Base-by-base conservation (phyloP, 2,113 vertebrate species). In the Centropus bengalensis region DNA sequence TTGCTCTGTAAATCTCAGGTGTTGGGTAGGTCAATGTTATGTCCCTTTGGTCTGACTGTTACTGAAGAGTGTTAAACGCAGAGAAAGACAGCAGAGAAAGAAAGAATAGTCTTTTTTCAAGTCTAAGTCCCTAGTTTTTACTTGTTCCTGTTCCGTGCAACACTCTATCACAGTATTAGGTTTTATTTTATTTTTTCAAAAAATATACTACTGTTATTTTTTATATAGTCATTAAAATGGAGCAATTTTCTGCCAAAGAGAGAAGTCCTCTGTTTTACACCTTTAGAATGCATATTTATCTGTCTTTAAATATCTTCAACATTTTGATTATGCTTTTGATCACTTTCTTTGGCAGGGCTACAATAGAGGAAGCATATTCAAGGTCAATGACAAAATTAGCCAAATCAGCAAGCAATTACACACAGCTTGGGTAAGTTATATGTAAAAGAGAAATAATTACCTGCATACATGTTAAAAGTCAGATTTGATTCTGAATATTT, bases 331-430 rank as follows among this genome's bases (percentile, higher is more conserved):
- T 91, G 47, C 16, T 95, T 96, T 93, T 75, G 19, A 38, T 95
- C 33, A 4, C 51, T 96, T 71, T 63, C 30, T 67, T 96, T 94
- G 69, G 92, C 96, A 99, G 99, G 97, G 99, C 99, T 96, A 98
- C 98, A 18, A 99, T 99, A 94, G 99, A 99, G 96, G 99, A 99
- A 83, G 96, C 97, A 4, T 99, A 99, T 94, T 99, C 99, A 96
- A 98, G 99, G 96, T 99, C 99, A 36, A 99, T 99, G 99, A 99
- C 98, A 95, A 99, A 99, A 98, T 98, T 99, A 81, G 99, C 98
- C 95, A 99, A 99, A 97, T 98, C 99, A 91, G 98, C 99, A 6
- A 98, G 98, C 95, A 99, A 99, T 98, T 99, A 99, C 95, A 99
- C 99, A 81, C 99, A 99, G 71, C 98, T 99, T 82, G 99, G 99